These are phyloP conservation scores for Gymnothorax javanicus DNA, from an alignment of 2,797 vertebrate species.

Conservation along the genomic window DNA sequence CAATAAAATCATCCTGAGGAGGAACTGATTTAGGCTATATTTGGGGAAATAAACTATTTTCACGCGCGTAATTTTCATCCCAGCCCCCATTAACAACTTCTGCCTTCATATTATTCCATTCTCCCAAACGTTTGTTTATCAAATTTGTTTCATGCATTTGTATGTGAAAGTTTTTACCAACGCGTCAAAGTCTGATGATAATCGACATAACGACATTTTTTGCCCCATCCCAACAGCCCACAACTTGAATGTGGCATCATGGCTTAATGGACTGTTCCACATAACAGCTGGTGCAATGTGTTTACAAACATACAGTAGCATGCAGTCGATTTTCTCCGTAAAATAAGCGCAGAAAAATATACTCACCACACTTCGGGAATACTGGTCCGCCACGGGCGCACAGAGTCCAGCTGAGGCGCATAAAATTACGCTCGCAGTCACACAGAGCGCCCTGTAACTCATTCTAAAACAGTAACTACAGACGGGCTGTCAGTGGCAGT, in stretches of 20 bases:
- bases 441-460: constrained; percentile 20
- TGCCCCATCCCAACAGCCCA: not conserved
- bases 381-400: constrained; percentile 29
- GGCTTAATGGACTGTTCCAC: not conserved
- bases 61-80: not conserved
- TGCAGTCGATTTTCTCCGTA: not conserved
- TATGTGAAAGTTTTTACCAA: not conserved
- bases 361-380: constrained; percentile 49
- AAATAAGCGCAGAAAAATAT: not conserved
- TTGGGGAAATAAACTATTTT: not conserved
- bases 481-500: not conserved
- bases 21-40: too few species aligned
- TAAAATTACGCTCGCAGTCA: constrained; percentile 42
- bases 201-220: not conserved
- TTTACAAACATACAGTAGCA: not conserved
- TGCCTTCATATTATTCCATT: not conserved
- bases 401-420: constrained; percentile 14
- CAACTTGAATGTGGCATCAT: not conserved
- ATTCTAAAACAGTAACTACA: constrained; percentile 17
- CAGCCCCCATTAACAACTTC: not conserved
- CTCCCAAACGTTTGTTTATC: not conserved
- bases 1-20: not conserved
- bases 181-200: not conserved
- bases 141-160: not conserved
- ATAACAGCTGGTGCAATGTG: not conserved